Base-by-base conservation (phyloP, 2,113 vertebrate species). In the Nansenia antarctica region DNA sequence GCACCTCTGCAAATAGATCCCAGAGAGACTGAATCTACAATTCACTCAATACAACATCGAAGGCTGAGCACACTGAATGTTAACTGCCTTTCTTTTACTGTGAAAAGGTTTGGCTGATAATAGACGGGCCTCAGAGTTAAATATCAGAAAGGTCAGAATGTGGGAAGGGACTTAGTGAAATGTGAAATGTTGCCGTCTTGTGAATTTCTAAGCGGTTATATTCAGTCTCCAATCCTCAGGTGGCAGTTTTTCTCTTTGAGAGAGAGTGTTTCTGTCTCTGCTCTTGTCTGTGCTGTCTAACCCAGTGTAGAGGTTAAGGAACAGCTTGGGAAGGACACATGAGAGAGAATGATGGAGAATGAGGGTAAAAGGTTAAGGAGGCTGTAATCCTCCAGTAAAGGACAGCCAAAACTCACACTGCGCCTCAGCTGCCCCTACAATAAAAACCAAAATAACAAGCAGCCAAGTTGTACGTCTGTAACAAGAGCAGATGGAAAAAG, bases 141-240 rank as follows among this genome's bases (percentile, higher is more conserved):
- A 92, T 87, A 92, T 88, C 75, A 76, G 78, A 92, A 92, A 91
- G 87, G 90, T 92, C 90, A 91, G 62, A 81, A 77, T 80, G 86
- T 81, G 86, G 74, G 81, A 84, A 84, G 88, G 88, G 89, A 90
- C 85, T 88, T 85, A 80, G 86, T 88, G 81, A 88, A 89, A 89
- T 87, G 85, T 81, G 79, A 90, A 90, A 89, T 86, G 86, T 87
- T 89, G 85, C 85, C 77, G 79, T 80, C 82, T 76, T n/a, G 85
- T 85, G 89, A 88, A 87, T 90, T 91, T 82, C 78, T 65, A 78
- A 82, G 73, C 79, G 62, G 81, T 79, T 87, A 82, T 85, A 88
- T 89, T 90, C 89, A 85, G 82, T 83, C 70, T 82, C 62, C 71
- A 85, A 88, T 86, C 82, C 89, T 87, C 88, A 80, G 76, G 86